Base-by-base conservation (phyloP, 1,140 invertebrate species). In the Monochamus saltuarius region DNA sequence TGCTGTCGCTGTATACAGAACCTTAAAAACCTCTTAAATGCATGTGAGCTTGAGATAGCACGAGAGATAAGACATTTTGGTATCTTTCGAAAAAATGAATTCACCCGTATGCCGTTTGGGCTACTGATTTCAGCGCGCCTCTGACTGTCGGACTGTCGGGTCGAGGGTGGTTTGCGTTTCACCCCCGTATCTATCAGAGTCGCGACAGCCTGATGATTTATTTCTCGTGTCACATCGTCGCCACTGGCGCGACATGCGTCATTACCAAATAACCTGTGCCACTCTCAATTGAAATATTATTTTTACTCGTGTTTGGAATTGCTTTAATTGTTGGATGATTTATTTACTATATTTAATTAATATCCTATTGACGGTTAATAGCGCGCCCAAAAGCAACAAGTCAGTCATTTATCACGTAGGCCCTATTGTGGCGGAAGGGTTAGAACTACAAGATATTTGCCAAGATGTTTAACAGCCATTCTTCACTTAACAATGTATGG, bases 271-370 rank as follows among this genome's bases (percentile, higher is more conserved):
- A 68, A 68, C 63, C 62, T 59, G 62, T 62, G 46, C 53, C 54
- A 49, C 57, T 65, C 62, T 63, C 66, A 65, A 68, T 67, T 64
- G 56, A 64, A 64, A 62, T 59, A 61, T 62, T 67, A 56, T 65
- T 51, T 51, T 34, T 29, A 29, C n/a, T 7, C 39, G 16, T 42
- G 39, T 42, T 42, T 42, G 2, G 39, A 42, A 42, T 42, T 42
- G 39, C 7, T 42, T 42, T 42, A 42, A 42, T 42, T 42, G 39
- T 42, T 42, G 2, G n/a, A 7, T 42, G 39, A 42, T 42, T 42
- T 42, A 42, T 42, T 42, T 42, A 42, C 39, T 42, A 42, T 42
- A 42, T 42, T 42, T 42, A 42, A 42, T 42, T 13, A 42, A 42
- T 42, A n/a, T 7, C 2, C n/a, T 2, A 17, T 29, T 13, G 39